Evolutionary conservation across 2,113 vertebrate species (phyloP).

Genomic region (Tragulus kanchil): DNA sequence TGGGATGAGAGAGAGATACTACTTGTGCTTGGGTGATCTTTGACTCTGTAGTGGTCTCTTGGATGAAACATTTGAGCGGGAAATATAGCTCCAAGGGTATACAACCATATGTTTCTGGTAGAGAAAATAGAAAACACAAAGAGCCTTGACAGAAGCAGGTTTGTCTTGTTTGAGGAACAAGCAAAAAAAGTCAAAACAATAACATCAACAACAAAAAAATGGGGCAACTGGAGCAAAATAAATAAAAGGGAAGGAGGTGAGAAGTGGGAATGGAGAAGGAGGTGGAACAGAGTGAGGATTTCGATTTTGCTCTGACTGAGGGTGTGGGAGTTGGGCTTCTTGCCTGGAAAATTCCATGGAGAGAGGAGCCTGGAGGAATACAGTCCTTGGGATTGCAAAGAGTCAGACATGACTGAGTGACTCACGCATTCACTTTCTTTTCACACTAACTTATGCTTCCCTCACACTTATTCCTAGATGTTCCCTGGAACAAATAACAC

Average conservation of each 20-base stretch:
- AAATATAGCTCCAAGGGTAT: neutral
- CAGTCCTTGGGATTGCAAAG: neutral
- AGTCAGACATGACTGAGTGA: neutral
- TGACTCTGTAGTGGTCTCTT: neutral
- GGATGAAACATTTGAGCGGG: neutral
- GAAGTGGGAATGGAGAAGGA: neutral
- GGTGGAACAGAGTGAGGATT: neutral
- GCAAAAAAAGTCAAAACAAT: neutral
- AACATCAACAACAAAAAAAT: neutral
- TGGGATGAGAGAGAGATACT: neutral
- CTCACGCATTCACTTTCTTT: neutral
- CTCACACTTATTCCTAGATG: fast-evolving
- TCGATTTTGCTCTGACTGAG: neutral
- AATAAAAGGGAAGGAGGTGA: fast-evolving
- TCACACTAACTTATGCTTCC: too few relatives aligned
- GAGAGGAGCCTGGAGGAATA: neutral
- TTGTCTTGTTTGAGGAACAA: neutral
- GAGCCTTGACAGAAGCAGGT: neutral
- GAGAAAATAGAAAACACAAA: neutral
- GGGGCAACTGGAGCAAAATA: neutral
- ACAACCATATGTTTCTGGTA: neutral
- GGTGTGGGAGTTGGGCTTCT: neutral
- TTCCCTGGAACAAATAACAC: neutral
- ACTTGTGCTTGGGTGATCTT: neutral
- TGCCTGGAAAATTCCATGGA: neutral